Evolutionary conservation across 2,888 invertebrate species (phyloP), one percentile per base, ranked within the genome.

Genomic region (Cephus nigrinus): DNA sequence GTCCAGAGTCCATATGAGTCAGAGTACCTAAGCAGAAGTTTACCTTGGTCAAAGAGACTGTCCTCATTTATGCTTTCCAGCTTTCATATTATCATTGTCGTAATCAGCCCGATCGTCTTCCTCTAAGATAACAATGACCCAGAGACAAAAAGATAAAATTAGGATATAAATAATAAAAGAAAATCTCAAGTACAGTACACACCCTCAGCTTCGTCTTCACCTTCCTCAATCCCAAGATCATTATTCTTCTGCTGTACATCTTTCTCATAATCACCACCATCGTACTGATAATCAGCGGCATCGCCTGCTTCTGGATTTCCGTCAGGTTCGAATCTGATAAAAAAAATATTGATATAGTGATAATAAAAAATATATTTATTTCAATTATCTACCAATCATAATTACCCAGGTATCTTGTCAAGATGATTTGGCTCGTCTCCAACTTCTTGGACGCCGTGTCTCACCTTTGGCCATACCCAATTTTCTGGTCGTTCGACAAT

Each of bases 191-290:
- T 9, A 23, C 23, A 9, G 5, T 69, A 12, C 76, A 82, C 80
- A 86, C 88, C 91, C 88, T 91, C 91, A 2, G 88, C 88, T 76
- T 90, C 91, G 69, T 90, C 91, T 79, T 90, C 91, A n/a, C 85
- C 89, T 69, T 89, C 91, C 33, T 88, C 90, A 4, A 88, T 78
- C 32, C 84, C 87, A 55, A 88, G 78, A 78, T 88, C 88, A 40
- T 87, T 86, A 71, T 90, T 89, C 80, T 90, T 90, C 74, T 87
- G 88, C 33, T 86, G 88, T 15, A 84, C 85, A 71, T 90, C 89
- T 71, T 90, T 88, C 36, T 89, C 88, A 36, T 90, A 89, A 73
- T 84, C 85, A 69, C 82, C 84, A 68, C 88, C 88, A 31, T 87
- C 89, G 40, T 90, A 90, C 69, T 91, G 90, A n/a, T 89, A 89